Conservation (phyloP, 2,113 vertebrate species). For the Rhizomys pruinosus region DNA sequence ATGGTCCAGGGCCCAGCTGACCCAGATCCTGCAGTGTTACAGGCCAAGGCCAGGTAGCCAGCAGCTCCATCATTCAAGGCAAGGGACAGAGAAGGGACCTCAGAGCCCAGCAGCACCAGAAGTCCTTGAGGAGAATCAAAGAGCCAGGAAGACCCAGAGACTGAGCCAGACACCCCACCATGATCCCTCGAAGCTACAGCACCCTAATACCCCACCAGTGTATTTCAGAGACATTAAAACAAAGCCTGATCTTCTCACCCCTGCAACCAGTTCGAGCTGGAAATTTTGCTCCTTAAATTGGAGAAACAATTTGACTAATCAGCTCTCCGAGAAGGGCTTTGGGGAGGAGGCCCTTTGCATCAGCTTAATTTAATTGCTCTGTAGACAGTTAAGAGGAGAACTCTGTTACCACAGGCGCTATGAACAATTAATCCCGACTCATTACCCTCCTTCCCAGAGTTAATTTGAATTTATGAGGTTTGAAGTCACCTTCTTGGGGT, state of each 20-base stretch:
- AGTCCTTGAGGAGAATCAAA: rapidly evolving
- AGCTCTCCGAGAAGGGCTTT: background rate
- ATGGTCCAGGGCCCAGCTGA: background rate
- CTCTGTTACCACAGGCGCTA: background rate
- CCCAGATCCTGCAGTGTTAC: background rate
- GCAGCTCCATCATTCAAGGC: background rate
- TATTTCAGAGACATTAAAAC: background rate
- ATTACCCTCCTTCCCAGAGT: rapidly evolving
- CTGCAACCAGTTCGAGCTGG: background rate
- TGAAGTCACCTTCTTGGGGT: background rate
- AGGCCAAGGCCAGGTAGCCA: rapidly evolving
- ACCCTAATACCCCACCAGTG: background rate
- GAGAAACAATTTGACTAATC: background rate
- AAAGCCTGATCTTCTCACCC: too few species aligned
- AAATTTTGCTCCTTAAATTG: background rate
- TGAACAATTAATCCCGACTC: background rate
- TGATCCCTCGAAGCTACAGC: background rate
- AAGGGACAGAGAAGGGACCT: background rate
- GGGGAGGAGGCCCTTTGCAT: background rate
- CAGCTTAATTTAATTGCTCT: background rate
- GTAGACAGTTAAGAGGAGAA: background rate
- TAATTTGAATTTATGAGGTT: background rate
- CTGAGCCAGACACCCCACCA: background rate
- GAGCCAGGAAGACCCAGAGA: background rate
- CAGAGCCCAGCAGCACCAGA: rapidly evolving